Conservation (phyloP, 2,888 invertebrate species). For the Palloptera scutellata region DNA sequence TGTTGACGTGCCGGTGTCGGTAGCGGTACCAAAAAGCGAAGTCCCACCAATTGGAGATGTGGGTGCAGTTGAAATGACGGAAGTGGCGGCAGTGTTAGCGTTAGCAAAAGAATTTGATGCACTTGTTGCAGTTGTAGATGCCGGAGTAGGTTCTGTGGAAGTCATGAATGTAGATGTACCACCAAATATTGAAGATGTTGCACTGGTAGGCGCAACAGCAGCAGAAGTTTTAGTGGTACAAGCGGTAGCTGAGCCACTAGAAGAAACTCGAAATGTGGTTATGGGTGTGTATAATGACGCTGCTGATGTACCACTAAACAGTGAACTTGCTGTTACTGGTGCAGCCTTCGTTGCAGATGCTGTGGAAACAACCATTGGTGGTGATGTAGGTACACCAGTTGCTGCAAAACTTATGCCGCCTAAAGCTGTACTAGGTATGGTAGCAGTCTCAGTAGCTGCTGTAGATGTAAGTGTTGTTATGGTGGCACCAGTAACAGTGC, state of each 20-base stretch:
- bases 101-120: slow-evolving; percentile 35
- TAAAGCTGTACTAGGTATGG: slow-evolving; percentile 8
- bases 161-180: slow-evolving; percentile 34
- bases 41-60: slow-evolving; percentile 9
- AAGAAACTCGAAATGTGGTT: not conserved
- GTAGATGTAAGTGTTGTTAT: slow-evolving; percentile 22
- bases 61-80: slow-evolving; percentile 5
- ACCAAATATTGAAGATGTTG: slow-evolving; percentile 34
- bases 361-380: slow-evolving; percentile 20
- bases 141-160: slow-evolving; percentile 31
- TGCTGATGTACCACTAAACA: slow-evolving; percentile 29
- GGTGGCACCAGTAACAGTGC: slow-evolving; percentile 11
- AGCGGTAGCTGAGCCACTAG: not conserved
- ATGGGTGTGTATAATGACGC: slow-evolving; percentile 28
- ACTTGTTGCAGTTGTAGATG: slow-evolving; percentile 22
- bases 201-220: not conserved
- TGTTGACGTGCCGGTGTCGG: slow-evolving; percentile 23
- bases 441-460: slow-evolving; percentile 16
- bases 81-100: slow-evolving; percentile 22
- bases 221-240: not conserved
- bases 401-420: slow-evolving; percentile 8
- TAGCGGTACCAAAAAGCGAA: slow-evolving; percentile 24
- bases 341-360: slow-evolving; percentile 29
- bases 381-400: slow-evolving; percentile 14
- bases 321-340: slow-evolving; percentile 20